These are phyloP conservation scores for Oryzias sinensis DNA, from an alignment of 2,797 vertebrate species.

Conservation along the genomic window DNA sequence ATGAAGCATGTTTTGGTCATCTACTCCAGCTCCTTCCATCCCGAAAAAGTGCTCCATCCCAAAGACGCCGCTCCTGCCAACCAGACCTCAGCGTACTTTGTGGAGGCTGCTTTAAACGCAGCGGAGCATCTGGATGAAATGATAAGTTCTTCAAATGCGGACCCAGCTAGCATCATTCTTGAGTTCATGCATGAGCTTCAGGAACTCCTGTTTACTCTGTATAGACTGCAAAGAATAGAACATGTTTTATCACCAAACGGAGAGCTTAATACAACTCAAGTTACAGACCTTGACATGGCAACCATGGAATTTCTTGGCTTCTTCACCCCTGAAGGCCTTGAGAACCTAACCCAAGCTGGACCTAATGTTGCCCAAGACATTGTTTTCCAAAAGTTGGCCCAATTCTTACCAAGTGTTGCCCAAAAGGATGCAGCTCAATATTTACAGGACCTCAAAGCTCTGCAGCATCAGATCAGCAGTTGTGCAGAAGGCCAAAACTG, in stretches of 20 bases:
- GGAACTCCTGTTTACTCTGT: conserved; percentile 52
- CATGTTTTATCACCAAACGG: conserved; percentile 26
- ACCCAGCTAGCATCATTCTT: conserved; percentile 53
- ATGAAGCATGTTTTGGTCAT: conserved; percentile 60
- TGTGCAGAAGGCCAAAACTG: conserved; percentile 66
- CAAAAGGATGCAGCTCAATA: conserved; percentile 44
- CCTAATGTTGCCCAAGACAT: conserved; percentile 49
- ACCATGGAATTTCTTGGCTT: conserved; percentile 57
- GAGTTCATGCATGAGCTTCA: conserved; percentile 65
- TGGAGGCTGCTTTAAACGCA: conserved; percentile 59
- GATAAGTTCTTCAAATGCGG: conserved; percentile 44
- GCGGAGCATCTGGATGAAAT: conserved; percentile 56
- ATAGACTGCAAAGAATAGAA: conserved; percentile 39
- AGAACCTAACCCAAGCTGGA: conserved; percentile 53
- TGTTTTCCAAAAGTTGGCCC: conserved; percentile 50
- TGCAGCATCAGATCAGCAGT: conserved; percentile 49
- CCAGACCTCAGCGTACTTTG: conserved; percentile 56
- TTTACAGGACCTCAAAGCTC: conserved; percentile 50
- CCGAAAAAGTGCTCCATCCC: conserved; percentile 47
- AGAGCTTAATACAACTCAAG: conserved; percentile 31
- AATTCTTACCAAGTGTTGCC: conserved; percentile 51
- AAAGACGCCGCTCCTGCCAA: conserved; percentile 40
- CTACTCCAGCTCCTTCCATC: conserved; percentile 56
- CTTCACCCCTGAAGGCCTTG: conserved; percentile 49
- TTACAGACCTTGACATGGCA: conserved; percentile 44